These are phyloP conservation scores for Tribolium freemani DNA, from an alignment of 2,888 invertebrate genomes.

Conservation along the genomic window DNA sequence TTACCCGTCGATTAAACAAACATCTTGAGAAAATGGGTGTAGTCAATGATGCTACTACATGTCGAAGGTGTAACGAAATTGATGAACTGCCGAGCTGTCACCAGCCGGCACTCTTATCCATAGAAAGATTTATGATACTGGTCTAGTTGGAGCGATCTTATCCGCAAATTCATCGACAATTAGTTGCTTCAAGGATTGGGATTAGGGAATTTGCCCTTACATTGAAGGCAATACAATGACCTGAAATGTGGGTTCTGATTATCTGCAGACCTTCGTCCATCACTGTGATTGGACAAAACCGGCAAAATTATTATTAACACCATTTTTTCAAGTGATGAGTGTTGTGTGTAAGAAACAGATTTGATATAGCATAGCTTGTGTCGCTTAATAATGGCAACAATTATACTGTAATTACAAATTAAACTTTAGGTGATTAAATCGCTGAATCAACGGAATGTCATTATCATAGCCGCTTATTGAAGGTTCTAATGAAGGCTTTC, in stretches of 20 bases:
- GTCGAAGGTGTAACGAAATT: neutral
- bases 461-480: slow-evolving; percentile 59
- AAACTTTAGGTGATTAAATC: slow-evolving; percentile 61
- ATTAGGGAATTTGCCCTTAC: neutral
- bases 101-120: neutral
- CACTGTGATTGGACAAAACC: neutral
- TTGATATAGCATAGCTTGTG: slow-evolving; percentile 51
- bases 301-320: neutral
- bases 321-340: neutral
- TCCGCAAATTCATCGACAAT: neutral
- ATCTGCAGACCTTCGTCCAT: neutral
- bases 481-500: slow-evolving; percentile 54
- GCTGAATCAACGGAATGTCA: slow-evolving; percentile 58
- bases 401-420: slow-evolving; percentile 61
- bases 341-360: slow-evolving; percentile 29
- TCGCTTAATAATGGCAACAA: slow-evolving; percentile 58
- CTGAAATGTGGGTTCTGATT: neutral
- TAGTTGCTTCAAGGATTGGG: neutral
- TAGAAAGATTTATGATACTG: neutral
- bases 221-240: neutral
- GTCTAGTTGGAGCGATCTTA: neutral
- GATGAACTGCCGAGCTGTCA: neutral
- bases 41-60: neutral
- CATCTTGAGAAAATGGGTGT: neutral
- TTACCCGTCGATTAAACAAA: neutral